These are phyloP conservation scores for Megaptera novaeangliae DNA, from an alignment of 2,113 vertebrate genomes.

Conservation along the genomic window DNA sequence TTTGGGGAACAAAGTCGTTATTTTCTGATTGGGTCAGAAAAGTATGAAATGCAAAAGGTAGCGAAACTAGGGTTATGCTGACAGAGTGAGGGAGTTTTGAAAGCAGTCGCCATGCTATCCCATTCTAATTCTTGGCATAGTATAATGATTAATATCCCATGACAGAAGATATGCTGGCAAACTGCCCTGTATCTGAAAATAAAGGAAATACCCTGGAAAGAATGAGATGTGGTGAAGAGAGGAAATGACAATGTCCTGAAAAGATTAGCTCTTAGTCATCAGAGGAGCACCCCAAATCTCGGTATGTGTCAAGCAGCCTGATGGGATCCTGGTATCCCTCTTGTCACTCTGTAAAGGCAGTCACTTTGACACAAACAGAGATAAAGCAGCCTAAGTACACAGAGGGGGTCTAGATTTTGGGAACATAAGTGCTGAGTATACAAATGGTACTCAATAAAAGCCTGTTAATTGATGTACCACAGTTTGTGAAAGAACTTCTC, in stretches of 20 bases:
- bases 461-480: not conserved
- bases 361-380: not conserved
- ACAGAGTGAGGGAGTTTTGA: not conserved
- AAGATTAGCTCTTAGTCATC: not conserved
- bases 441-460: not conserved
- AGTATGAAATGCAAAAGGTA: not conserved
- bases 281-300: not conserved
- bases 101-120: not conserved
- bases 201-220: not conserved
- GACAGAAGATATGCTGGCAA: not conserved
- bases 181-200: slow-evolving; percentile 25
- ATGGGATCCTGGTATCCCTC: not conserved
- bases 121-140: not conserved
- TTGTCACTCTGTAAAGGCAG: not conserved
- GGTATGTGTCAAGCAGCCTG: not conserved
- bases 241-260: not conserved
- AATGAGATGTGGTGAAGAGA: not conserved
- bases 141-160: not conserved
- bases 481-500: not conserved
- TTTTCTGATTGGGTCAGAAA: slow-evolving; percentile 14
- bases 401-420: not conserved
- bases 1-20: not conserved
- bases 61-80: not conserved
- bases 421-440: not conserved
- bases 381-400: not conserved